Percentiles rank a stretch among this genome's conserved stretches.
These are phyloP conservation scores for Monopis laevigella DNA, from an alignment of 2,888 invertebrate genomes.

Conservation along the genomic window DNA sequence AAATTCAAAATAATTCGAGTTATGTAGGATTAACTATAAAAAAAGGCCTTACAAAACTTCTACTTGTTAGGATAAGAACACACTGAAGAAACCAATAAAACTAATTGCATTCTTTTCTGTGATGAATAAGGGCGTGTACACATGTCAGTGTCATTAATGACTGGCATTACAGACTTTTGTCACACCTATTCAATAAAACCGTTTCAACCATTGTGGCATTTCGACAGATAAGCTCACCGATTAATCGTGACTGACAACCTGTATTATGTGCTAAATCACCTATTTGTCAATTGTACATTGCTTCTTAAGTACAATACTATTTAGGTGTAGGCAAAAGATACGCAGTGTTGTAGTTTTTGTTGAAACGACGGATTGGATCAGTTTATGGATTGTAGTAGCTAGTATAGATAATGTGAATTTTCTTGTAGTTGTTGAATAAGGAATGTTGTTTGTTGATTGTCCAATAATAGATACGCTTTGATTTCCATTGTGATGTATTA, in stretches of 20 bases:
- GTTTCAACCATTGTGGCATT: conserved; percentile 19
- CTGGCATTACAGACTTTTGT: conserved; percentile 20
- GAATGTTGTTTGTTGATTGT: conserved; percentile 8
- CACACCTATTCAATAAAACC: conserved; percentile 20
- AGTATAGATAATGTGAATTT: background rate
- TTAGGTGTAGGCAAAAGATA: no score
- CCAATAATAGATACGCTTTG: conserved; percentile 1
- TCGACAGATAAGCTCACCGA: conserved; percentile 20
- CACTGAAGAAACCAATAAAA: background rate
- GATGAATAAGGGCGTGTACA: conserved; percentile 8
- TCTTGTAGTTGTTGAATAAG: conserved; percentile 8
- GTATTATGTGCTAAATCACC: no score
- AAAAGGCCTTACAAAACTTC: no score
- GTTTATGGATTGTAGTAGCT: no score
- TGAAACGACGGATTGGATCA: no score
- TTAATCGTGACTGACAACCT: conserved; percentile 20
- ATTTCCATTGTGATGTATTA: no score
- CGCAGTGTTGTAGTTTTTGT: no score
- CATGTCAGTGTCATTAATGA: conserved; percentile 5
- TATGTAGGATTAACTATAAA: no score
- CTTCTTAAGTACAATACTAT: no score
- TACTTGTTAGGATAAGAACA: no score
- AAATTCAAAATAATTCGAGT: no score
- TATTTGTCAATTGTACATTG: no score
- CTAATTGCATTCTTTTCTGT: conserved; percentile 9